phyloP scores from a whole-genome alignment of 2,113 vertebrate genomes.

The Centropristis striata region DNA sequence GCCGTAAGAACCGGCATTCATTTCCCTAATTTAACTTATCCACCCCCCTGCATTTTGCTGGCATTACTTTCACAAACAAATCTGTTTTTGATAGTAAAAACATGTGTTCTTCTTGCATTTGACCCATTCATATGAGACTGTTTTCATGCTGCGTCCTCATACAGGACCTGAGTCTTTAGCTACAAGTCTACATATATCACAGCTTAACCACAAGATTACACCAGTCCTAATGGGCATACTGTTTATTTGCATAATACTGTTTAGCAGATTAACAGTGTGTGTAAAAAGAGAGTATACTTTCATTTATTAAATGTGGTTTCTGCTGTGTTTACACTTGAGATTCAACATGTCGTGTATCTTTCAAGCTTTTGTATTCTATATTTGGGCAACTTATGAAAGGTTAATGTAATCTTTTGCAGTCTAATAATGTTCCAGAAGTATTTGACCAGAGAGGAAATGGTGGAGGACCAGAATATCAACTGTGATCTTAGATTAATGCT shows the following conservation, averaged over 20 bases:
- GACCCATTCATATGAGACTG: background rate
- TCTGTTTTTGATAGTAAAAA: conserved; percentile 20
- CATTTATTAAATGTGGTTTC: background rate
- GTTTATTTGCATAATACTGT: background rate
- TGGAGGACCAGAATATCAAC: background rate
- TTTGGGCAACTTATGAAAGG: background rate
- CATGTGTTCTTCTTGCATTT: conserved; percentile 14
- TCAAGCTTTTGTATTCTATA: background rate
- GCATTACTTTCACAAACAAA: conserved; percentile 15
- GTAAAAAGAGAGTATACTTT: background rate
- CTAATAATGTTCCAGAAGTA: background rate
- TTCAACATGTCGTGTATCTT: background rate
- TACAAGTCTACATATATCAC: background rate
- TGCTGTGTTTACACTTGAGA: conserved; percentile 17
- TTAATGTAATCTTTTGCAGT: background rate
- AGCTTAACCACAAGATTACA: background rate
- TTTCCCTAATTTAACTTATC: conserved; percentile 25
- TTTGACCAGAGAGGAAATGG: background rate
- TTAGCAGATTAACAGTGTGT: background rate
- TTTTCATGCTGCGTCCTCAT: background rate
- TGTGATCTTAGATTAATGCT: background rate
- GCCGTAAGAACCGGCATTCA: conserved; percentile 16
- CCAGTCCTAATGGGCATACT: background rate
- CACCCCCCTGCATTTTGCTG: conserved; percentile 9
- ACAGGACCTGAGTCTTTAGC: background rate